phyloP scores from a whole-genome alignment of 1,140 invertebrate species.

The Drosophila nannoptera region DNA sequence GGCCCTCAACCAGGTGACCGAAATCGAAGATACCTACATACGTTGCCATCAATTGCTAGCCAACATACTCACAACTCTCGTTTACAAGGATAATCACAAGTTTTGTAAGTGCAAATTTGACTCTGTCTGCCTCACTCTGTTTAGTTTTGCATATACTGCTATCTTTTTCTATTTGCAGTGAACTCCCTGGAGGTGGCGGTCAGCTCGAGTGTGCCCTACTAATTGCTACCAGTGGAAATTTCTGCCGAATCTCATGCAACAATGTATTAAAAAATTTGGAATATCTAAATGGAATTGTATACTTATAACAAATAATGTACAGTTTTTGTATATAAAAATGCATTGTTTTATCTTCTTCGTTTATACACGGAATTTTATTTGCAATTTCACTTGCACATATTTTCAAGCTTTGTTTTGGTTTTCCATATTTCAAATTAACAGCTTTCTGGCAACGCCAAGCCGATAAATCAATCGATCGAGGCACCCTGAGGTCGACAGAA shows the following conservation, averaged over 20 bases:
- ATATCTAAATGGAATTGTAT: not conserved
- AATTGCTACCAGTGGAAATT: conserved; percentile 5
- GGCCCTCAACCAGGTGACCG: conserved; percentile 55
- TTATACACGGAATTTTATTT: too few species aligned
- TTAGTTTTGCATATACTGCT: not conserved
- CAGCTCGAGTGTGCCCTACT: conserved; percentile 62
- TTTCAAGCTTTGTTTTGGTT: too few species aligned
- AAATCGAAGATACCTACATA: conserved; percentile 70
- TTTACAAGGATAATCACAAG: conserved; percentile 53
- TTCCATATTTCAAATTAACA: too few species aligned
- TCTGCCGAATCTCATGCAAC: not conserved
- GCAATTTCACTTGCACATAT: too few species aligned
- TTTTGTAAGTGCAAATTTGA: conserved; percentile 56
- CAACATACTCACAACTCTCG: conserved; percentile 46
- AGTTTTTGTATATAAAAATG: too few species aligned
- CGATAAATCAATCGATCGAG: not conserved
- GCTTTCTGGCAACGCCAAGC: conserved; percentile 1
- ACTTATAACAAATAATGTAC: too few species aligned
- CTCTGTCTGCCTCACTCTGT: not conserved
- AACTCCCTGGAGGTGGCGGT: conserved; percentile 64
- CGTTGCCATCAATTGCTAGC: conserved; percentile 69
- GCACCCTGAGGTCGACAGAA: not conserved
- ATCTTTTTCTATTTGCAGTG: conserved; percentile 46
- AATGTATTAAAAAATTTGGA: not conserved
- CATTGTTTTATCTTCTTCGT: too few species aligned